These are phyloP conservation scores for Onychomys arenicola DNA, from an alignment of 2,797 vertebrate species.

Conservation along the genomic window DNA sequence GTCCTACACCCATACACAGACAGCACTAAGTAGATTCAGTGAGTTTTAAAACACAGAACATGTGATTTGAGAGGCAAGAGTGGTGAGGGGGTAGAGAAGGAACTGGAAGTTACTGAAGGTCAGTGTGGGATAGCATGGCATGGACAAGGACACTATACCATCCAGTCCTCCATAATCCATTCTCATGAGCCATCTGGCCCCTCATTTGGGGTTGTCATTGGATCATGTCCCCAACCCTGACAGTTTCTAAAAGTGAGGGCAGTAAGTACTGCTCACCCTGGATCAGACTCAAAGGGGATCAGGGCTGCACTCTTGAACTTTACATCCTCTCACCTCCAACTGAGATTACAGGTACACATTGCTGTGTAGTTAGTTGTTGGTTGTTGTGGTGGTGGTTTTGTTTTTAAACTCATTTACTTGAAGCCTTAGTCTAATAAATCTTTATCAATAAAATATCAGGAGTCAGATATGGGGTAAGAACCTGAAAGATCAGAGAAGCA, in stretches of 20 bases:
- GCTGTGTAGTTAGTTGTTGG: no score
- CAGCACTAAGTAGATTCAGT: not conserved
- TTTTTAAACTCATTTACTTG: no score
- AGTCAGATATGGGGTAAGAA: no score
- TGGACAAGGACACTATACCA: not conserved
- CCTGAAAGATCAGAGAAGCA: no score
- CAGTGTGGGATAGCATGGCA: not conserved
- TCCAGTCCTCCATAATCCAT: not conserved
- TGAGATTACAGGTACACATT: no score
- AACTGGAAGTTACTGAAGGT: not conserved
- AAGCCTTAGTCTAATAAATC: no score
- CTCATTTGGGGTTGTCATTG: not conserved
- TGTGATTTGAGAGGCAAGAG: not conserved
- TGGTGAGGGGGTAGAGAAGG: not conserved
- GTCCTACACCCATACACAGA: not conserved
- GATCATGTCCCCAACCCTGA: no score
- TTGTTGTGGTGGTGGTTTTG: no score
- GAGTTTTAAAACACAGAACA: not conserved
- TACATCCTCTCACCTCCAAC: not conserved
- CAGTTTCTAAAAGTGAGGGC: not conserved
- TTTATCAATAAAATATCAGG: no score
- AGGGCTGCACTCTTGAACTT: not conserved
- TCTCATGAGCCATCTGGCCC: not conserved
- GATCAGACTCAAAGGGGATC: not conserved
- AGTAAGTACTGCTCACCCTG: not conserved